Base-by-base conservation (phyloP, 2,797 vertebrate genomes). In the Galago senegalensis region DNA sequence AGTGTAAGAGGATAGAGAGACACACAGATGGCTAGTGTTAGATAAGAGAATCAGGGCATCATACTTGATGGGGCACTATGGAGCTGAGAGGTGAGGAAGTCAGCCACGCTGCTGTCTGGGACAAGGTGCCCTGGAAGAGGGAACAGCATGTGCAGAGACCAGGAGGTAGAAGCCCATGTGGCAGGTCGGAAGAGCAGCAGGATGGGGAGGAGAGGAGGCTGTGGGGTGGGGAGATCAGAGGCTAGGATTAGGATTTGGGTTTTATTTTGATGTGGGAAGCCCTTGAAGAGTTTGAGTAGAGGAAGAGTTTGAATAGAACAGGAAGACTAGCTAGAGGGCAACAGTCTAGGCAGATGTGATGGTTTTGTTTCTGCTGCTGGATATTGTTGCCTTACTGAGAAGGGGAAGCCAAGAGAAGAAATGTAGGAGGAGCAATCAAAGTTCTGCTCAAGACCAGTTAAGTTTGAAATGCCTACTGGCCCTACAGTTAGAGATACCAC, bases 181-280 rank as follows among this genome's bases (percentile, higher is more conserved):
- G 91, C 53, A 0, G 53, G 43, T 13, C 34, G 7, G 18, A 25
- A n/a, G 67, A 31, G 7, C 46, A 27, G 75, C 91, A 77, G 76
- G 94, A 96, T 95, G 72, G 25, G 92, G 65, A 91, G 87, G 82
- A 69, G 70, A 29, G 0, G 6, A 25, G 87, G 85, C 87, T 82
- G 76, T 12, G 40, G 21, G 56, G 20, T 43, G 6, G 73, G 75
- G 27, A 37, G 81, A 65, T 79, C 72, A 23, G 6, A 86, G 60
- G 70, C 11, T 4, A 53, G 58, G 56, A 16, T 65, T 82, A 67
- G 56, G 83, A 43, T 46, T 67, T 76, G 29, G 61, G 29, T 72
- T 75, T 63, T 10, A 34, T 83, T 90, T 93, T 77, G 53, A 75
- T 37, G 58, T 87, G 61, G 11, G 31, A 84, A 40, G n/a, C 34